Evolutionary conservation across 2,888 invertebrate genomes (phyloP).

Genomic region (Oasisia sp.): DNA sequence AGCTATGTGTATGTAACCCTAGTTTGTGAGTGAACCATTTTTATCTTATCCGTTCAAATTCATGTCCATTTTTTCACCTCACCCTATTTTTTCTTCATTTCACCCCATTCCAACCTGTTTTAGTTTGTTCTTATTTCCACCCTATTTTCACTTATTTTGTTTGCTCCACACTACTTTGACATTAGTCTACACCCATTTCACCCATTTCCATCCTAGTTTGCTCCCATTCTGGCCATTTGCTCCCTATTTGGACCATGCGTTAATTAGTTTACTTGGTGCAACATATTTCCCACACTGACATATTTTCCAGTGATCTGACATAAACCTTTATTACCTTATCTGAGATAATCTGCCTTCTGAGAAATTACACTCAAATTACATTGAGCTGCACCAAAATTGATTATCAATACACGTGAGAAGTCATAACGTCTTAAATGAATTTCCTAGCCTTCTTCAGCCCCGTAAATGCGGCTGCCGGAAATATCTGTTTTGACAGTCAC

Average conservation of each 20-base stretch:
- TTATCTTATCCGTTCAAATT: neutral
- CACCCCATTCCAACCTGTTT: too few relatives aligned
- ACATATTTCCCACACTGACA: neutral
- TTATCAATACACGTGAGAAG: neutral
- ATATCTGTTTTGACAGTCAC: neutral
- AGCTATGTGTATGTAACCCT: neutral
- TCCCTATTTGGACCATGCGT: neutral
- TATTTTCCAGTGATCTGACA: neutral
- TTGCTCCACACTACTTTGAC: neutral
- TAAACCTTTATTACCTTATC: neutral
- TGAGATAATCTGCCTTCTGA: neutral
- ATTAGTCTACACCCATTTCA: too few relatives aligned
- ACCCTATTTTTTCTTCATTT: too few relatives aligned
- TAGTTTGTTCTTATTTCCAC: neutral
- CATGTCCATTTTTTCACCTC: neutral
- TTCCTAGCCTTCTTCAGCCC: neutral
- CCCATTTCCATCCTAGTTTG: too few relatives aligned
- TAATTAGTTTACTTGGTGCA: neutral
- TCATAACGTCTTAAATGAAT: neutral
- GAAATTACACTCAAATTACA: neutral
- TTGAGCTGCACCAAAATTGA: neutral
- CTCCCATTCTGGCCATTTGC: neutral
- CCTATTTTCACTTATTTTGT: neutral
- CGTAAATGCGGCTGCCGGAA: neutral
- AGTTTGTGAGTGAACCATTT: neutral